Evolutionary conservation across 2,888 invertebrate genomes (phyloP), one percentile per base, ranked within the genome.

Genomic region (Amblyjoppa proteus): DNA sequence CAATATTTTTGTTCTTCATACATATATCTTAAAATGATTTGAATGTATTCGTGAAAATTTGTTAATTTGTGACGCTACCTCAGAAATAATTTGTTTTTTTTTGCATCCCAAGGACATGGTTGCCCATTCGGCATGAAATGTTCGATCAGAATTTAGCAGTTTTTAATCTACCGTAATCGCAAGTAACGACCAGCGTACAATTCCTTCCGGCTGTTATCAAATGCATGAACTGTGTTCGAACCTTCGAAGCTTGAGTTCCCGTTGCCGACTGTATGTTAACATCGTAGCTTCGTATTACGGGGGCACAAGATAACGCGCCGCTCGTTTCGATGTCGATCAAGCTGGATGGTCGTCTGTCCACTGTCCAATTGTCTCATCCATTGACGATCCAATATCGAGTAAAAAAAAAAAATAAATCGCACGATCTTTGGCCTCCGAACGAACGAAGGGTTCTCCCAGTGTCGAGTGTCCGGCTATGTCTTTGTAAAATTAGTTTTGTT

Each of bases 371-470:
- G n/a, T 71, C 6, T 75, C 25, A 58, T 38, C 20, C 64, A 49
- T n/a, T 13, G 31, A 25, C 49, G 45, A 79, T 79, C 58, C 38
- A 45, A 61, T 70, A 31, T 70, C 28, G 28, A 68, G 38, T 20
- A 11, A 41, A 20, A 11, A 25, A 53, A 41, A 20, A 20, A 20
- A 20, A 51, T 38, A 64, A 75, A 80, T 64, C 56, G 76, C 61
- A 85, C 88, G 90, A 92, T 93, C 94, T 94, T 92, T 94, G 93
- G 94, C 93, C 91, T 94, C 94, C 94, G 94, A 94, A 94, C 94
- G 87, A 79, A 74, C 82, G 58, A 85, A 71, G 41, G 53, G 64
- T 41, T 61, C 80, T 66, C 53, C 31, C 64, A 81, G 20, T 64
- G 11, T 34, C 45, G 82, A 79, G 88, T 88, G 84, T 80, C 64